These are phyloP conservation scores for Ptychoptera contaminata DNA, from an alignment of 2,888 invertebrate genomes.

Conservation along the genomic window DNA sequence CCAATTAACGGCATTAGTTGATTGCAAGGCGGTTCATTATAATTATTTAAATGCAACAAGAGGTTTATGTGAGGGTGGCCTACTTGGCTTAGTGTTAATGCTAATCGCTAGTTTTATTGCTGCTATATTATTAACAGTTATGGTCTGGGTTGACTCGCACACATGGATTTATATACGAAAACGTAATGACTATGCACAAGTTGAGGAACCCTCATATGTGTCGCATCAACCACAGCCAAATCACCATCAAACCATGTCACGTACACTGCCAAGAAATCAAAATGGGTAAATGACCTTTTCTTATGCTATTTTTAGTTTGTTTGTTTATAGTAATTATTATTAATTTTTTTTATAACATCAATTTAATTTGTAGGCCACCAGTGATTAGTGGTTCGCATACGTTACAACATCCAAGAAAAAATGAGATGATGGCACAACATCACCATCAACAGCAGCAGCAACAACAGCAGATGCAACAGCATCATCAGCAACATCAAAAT, in stretches of 20 bases:
- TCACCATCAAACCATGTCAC: constrained; percentile 35
- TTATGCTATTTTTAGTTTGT: no score
- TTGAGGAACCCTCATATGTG: constrained; percentile 57
- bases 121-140: constrained; percentile 76
- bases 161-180: constrained; percentile 92
- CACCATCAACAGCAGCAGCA: constrained; percentile 25
- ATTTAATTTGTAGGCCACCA: constrained; percentile 28
- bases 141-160: constrained; percentile 89
- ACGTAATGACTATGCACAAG: constrained; percentile 64
- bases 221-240: constrained; percentile 32
- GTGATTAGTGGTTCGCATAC: constrained; percentile 32
- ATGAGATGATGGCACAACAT: constrained; percentile 22
- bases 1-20: constrained; percentile 52
- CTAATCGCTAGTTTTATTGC: constrained; percentile 72
- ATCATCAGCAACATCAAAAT: constrained; percentile 26
- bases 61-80: constrained; percentile 67
- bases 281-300: constrained; percentile 29
- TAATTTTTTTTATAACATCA: background rate
- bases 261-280: constrained; percentile 33
- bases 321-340: background rate
- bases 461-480: constrained; percentile 29
- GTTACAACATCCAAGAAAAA: constrained; percentile 29
- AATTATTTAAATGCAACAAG: constrained; percentile 67
- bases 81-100: constrained; percentile 73
- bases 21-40: constrained; percentile 69